Evolutionary conservation across 2,888 invertebrate genomes (phyloP), one percentile per base, ranked within the genome.

Genomic region (Callyntrura guangdongensis): DNA sequence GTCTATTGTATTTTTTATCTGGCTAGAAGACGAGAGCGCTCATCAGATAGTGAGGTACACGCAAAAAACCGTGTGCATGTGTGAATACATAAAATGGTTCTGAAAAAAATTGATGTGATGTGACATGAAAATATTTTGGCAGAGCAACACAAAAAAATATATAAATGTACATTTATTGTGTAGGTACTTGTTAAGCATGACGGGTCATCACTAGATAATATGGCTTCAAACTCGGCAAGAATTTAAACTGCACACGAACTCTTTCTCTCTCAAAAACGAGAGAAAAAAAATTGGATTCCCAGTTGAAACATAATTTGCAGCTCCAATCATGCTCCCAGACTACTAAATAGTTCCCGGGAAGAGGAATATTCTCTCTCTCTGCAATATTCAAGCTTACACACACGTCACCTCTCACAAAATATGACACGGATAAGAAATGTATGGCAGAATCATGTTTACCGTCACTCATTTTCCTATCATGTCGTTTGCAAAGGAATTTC

Each of bases 91-190:
- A 59, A 49, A 77, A 77, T 53, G 49, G 56, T 79, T 27, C 56
- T 25, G 0, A n/a, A 20, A 77, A 77, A 77, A 56, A 49, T 53
- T 79, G 56, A 79, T 59, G 56, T 14, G 56, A 77, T 77, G 1
- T 56, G 79, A 77, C 77, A 77, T 59, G 59, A 36, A 45, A 69
- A 36, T 69, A 69, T 36, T 69, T 53, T 53, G 3, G 25, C 53
- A 67, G 8, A 25, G 17, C 8, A 4, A n/a, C 3, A 53, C 17
- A 77, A 47, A 72, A 36, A 69, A 69, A n/a, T 59, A n/a, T 59
- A 53, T 53, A 53, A 53, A 25, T 74, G 47, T 49, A 5, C 11
- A 17, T 11, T 3, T 17, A 17, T 20, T 72, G 9, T 72, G 9
- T 14, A 53, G 53, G n/a, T 45, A 12, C 12, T 45, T 45, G 69